phyloP scores from a whole-genome alignment of 1,140 invertebrate genomes.

The Lordiphosa collinella region DNA sequence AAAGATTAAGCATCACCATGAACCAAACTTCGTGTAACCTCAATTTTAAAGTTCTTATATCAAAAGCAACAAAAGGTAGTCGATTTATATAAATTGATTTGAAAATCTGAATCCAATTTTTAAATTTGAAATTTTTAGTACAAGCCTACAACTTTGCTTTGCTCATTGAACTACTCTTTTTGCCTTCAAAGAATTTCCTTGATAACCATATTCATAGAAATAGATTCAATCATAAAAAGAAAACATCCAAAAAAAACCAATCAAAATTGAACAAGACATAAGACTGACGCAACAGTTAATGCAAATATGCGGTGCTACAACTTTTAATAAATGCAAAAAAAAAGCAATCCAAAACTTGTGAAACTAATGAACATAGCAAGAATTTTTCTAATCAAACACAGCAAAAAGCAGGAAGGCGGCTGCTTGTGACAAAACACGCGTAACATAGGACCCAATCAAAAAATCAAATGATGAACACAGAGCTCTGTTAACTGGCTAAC shows the following conservation, averaged over 20 bases:
- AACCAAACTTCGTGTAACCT: too few relatives aligned
- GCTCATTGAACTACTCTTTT: neutral
- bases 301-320: constrained; percentile 45
- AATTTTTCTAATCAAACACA: neutral
- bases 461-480: constrained; percentile 45
- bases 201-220: constrained; percentile 29
- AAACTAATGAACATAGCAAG: neutral
- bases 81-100: too few relatives aligned
- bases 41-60: too few relatives aligned
- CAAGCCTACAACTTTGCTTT: too few relatives aligned
- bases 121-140: too few relatives aligned
- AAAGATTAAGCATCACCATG: too few relatives aligned
- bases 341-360: neutral
- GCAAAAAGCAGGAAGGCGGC: constrained; percentile 28
- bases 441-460: constrained; percentile 64
- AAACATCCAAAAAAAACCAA: constrained; percentile 33
- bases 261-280: constrained; percentile 26
- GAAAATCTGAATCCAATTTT: too few relatives aligned
- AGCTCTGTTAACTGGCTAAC: constrained; percentile 60
- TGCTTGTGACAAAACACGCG: constrained; percentile 35
- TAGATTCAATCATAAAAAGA: constrained; percentile 17
- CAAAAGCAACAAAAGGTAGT: too few relatives aligned
- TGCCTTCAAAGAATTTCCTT: neutral
- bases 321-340: constrained; percentile 61
- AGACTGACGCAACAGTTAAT: constrained; percentile 11